Evolutionary conservation across 2,113 vertebrate species (phyloP), one percentile per base, ranked within the genome.

Genomic region (Callorhinus ursinus): DNA sequence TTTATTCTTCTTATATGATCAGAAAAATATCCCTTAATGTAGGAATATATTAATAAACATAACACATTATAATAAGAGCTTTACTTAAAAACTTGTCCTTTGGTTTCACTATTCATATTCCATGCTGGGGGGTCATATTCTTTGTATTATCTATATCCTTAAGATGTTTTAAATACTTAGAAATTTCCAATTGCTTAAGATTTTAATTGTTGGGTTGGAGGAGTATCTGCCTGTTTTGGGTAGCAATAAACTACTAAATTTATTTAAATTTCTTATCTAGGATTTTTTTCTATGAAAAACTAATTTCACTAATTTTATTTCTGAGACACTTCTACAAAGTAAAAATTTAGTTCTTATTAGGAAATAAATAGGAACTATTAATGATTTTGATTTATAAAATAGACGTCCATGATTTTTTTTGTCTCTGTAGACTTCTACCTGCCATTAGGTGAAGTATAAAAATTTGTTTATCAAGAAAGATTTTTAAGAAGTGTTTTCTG

Each of bases 311-410:
- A 36, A 55, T n/a, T 3, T 18, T 81, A 61, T 63, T 95, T 92
- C 63, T 77, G 39, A 87, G 59, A 90, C 31, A 79, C 14, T 55
- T 95, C 7, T 49, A 65, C 4, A 88, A 93, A 87, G 59, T 49
- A 59, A 87, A 95, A 87, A 49, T 84, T 76, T 12, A 88, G 10
- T 61, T 96, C 21, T 89, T 79, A 91, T 6, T 71, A 4, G 74
- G 18, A 95, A 94, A 89, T 8, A 84, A 90, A 76, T 69, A 88
- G 10, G 3, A 90, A 55, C n/a, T 94, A 57, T 16, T 80, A 59
- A 80, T 83, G 18, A 53, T 59, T 90, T 90, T 87, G 21, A 59
- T 65, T 96, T 96, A 88, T 19, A 82, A 95, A 82, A 77, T 65
- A n/a, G 0, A 93, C 11, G 46, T 94, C 19, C 49, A 88, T 26